Base-by-base conservation (phyloP, 1,140 invertebrate species). In the Nasonia longicornis region DNA sequence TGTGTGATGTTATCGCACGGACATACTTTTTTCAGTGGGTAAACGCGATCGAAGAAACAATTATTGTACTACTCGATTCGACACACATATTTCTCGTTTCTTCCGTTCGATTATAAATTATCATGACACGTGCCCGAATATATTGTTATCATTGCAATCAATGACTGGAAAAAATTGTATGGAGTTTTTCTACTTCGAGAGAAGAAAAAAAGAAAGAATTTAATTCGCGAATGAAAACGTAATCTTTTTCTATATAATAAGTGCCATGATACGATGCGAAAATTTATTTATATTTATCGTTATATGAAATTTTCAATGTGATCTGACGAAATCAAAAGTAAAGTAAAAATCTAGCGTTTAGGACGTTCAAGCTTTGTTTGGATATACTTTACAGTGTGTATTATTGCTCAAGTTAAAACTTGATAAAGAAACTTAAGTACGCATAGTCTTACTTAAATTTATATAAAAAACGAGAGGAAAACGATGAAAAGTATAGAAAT, bases 261-360 rank as follows among this genome's bases (percentile, higher is more conserved):
- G 64, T 67, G 64, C 64, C 35, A 71, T n/a, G 52, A 58, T n/a
- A 14, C 16, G 52, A 58, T n/a, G 52, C 16, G 52, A 71, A n/a
- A 71, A 42, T 16, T 38, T 71, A 71, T 71, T 71, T 71, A 71
- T 71, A n/a, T 71, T 71, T 26, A 38, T 71, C 52, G 52, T 71
- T 71, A 38, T 71, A 38, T 71, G 20, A 35, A 71, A n/a, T 22
- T 26, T 74, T 48, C 26, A 74, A 74, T 42, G 72, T 74, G 72
- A 74, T 74, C 35, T 26, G 16, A 74, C 22, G 11, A 52, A 74
- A 74, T 74, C 72, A 74, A 74, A 74, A 74, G 20, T 74, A 74
- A 74, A 71, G 26, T 71, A 71, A 26, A 26, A 26, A 38, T 12
- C 14, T 71, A 71, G 69, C 45, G 14, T 74, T 35, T 72, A 38